These are phyloP conservation scores for Cyclophora albipunctata DNA, from an alignment of 2,888 invertebrate species.

Conservation along the genomic window DNA sequence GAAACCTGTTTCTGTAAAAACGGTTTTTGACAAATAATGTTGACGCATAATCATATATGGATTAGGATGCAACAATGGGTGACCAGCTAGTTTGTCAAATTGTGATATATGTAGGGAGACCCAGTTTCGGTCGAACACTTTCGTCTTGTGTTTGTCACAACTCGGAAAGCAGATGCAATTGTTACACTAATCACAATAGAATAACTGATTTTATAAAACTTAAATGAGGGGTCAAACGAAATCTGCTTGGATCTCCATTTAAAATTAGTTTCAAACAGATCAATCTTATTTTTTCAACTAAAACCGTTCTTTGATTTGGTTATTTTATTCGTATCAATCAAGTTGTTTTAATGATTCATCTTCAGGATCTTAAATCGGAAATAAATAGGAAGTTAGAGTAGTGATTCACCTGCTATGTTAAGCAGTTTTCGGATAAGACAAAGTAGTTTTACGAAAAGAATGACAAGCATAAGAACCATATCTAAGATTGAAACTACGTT, in stretches of 20 bases:
- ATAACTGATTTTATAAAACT: constrained; percentile 6
- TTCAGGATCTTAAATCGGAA: not conserved
- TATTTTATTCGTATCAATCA: not conserved
- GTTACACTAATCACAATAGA: constrained; percentile 8
- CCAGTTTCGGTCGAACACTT: constrained; percentile 36
- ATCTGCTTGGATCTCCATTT: not conserved
- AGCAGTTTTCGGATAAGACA: no score
- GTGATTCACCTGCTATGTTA: no score
- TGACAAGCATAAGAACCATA: no score
- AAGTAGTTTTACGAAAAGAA: no score
- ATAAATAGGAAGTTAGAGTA: no score
- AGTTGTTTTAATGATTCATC: not conserved
- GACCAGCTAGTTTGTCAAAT: constrained; percentile 45
- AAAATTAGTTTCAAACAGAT: constrained; percentile 1
- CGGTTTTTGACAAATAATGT: constrained; percentile 44
- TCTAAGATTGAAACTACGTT: no score
- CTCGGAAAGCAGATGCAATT: constrained; percentile 12
- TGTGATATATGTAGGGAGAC: constrained; percentile 55
- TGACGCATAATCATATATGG: constrained; percentile 60
- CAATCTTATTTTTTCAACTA: not conserved
- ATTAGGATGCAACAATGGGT: constrained; percentile 53
- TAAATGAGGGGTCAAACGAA: constrained; percentile 3
- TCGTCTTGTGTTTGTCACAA: constrained; percentile 6
- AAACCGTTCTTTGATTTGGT: not conserved
- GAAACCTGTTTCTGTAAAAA: constrained; percentile 56